A percentile compares a stretch with the other conserved stretches of the same genome.
phyloP scores from a whole-genome alignment of 2,888 invertebrate genomes.

The Hirudinaria manillensis region DNA sequence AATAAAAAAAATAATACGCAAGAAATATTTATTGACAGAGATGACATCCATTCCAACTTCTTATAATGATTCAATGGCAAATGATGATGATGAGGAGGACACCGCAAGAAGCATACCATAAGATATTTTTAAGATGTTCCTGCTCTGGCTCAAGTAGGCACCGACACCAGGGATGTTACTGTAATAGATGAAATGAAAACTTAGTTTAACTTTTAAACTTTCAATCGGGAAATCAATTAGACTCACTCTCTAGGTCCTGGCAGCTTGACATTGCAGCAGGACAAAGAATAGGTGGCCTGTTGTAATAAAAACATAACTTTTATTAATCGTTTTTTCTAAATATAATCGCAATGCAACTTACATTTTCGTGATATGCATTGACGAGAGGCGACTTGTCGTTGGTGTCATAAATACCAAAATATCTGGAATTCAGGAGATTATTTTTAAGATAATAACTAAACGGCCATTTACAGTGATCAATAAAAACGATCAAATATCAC shows the following conservation, averaged over 20 bases:
- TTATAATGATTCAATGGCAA: too few relatives aligned
- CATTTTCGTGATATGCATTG: constrained; percentile 15
- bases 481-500: not conserved
- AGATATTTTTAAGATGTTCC: constrained; percentile 10
- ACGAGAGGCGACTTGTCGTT: not conserved
- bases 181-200: not conserved
- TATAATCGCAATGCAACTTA: not conserved
- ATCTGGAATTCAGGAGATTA: not conserved
- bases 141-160: constrained; percentile 8
- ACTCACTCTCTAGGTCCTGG: too few relatives aligned
- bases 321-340: not conserved
- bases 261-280: constrained; percentile 4
- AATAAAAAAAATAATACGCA: not conserved
- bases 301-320: not conserved
- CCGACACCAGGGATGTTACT: not conserved
- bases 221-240: too few relatives aligned
- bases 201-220: too few relatives aligned
- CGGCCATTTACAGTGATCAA: not conserved
- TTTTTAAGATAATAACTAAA: too few relatives aligned
- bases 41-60: too few relatives aligned
- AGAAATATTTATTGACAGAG: too few relatives aligned
- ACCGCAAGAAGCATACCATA: not conserved
- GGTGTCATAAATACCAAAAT: constrained; percentile 25
- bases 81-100: too few relatives aligned
- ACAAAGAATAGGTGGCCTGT: not conserved